Evolutionary conservation across 2,797 vertebrate genomes (phyloP).

Genomic region (Hemibagrus guttatus): DNA sequence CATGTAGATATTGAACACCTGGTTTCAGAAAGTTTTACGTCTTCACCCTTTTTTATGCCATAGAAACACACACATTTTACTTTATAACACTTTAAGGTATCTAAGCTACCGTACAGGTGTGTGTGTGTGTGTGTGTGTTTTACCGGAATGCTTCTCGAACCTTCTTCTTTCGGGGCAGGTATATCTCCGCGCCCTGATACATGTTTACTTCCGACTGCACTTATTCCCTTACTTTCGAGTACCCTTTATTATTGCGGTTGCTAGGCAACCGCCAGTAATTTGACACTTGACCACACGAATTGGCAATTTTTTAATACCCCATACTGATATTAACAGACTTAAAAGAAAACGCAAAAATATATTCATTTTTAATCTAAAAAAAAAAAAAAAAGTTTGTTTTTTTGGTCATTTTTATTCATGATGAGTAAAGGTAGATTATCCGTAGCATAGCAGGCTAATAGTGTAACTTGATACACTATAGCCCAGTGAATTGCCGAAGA

Average conservation of each 20-base stretch:
- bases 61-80: not conserved
- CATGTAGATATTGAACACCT: not conserved
- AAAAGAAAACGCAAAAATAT: not conserved
- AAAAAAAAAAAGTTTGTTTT: not conserved
- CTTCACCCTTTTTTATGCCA: not conserved
- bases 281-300: constrained; percentile 18
- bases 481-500: not conserved
- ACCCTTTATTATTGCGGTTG: constrained; percentile 44
- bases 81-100: not conserved
- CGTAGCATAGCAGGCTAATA: not conserved
- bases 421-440: not conserved
- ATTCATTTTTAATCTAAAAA: not conserved
- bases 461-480: not conserved
- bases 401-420: not conserved
- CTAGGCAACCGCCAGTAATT: constrained; percentile 47
- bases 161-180: constrained; percentile 57
- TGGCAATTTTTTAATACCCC: not conserved
- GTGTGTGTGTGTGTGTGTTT: not conserved
- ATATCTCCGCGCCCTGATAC: constrained; percentile 53
- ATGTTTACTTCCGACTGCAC: constrained; percentile 6
- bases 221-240: not conserved
- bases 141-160: constrained; percentile 53
- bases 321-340: not conserved
- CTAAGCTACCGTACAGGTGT: no score
- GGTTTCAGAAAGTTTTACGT: not conserved